Evolutionary conservation across 2,113 vertebrate genomes (phyloP).

Genomic region (Silurus asotus): DNA sequence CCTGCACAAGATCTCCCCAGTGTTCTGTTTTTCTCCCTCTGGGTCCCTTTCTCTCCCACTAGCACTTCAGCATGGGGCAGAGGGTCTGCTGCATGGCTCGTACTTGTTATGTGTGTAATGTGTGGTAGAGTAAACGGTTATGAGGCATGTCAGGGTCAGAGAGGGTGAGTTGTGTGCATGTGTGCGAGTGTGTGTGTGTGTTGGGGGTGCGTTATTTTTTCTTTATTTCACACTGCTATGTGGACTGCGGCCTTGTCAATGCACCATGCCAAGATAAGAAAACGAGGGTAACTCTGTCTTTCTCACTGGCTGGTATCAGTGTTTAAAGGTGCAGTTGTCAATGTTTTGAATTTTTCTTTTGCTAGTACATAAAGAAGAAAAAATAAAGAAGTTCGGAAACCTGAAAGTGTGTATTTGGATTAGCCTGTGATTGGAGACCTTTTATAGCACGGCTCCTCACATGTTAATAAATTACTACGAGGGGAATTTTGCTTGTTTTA

Average conservation of each 20-base stretch:
- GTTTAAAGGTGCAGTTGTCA: not conserved
- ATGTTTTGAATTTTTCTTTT: not conserved
- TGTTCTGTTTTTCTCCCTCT: not conserved
- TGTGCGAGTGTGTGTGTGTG: not conserved
- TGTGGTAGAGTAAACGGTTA: not conserved
- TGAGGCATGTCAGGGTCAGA: not conserved
- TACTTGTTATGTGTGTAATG: not conserved
- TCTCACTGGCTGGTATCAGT: not conserved
- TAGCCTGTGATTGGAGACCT: not conserved
- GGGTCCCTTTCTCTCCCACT: not conserved
- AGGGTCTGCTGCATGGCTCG: not conserved
- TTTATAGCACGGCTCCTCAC: not conserved
- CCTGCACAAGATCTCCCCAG: not conserved
- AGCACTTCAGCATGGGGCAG: not conserved
- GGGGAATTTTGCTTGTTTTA: not conserved
- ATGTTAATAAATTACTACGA: not conserved
- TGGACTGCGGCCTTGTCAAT: not conserved
- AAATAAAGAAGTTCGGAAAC: not conserved
- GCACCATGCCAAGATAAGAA: conserved; percentile 11
- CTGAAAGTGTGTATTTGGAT: not conserved
- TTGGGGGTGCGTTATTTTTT: conserved; percentile 10
- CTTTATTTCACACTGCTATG: conserved; percentile 42
- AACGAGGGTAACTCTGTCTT: not conserved
- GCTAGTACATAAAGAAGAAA: not conserved
- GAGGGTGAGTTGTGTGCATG: not conserved